Evolutionary conservation across 2,113 vertebrate genomes (phyloP).

Genomic region (Phalacrocorax carbo): DNA sequence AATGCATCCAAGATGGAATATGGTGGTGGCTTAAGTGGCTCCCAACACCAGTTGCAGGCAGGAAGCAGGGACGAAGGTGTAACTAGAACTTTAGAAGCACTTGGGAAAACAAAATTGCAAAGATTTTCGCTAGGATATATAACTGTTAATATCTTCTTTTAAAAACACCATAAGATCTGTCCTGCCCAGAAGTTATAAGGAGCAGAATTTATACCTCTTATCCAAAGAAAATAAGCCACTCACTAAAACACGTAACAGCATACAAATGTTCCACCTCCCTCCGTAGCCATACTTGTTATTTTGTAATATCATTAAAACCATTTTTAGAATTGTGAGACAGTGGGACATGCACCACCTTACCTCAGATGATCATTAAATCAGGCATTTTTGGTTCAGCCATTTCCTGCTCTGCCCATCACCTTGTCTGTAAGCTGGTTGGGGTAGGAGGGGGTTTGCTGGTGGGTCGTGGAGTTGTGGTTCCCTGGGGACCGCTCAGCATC

Average conservation of each 20-base stretch:
- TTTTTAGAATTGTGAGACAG: background rate
- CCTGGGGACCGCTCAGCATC: background rate
- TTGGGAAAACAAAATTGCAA: background rate
- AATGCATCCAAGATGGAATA: background rate
- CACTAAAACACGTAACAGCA: background rate
- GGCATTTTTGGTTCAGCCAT: background rate
- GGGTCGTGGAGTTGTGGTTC: background rate
- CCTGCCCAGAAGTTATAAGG: background rate
- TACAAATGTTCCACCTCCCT: background rate
- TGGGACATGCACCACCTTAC: background rate
- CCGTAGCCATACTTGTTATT: accelerated
- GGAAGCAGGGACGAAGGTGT: background rate
- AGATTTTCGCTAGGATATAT: background rate
- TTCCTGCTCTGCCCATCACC: background rate
- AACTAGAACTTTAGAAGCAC: background rate
- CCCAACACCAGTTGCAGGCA: background rate
- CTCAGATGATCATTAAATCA: background rate
- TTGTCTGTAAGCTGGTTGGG: background rate
- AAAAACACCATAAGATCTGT: background rate
- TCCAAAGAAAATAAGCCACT: background rate
- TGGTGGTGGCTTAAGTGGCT: background rate
- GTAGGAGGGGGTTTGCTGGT: background rate
- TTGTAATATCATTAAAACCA: background rate
- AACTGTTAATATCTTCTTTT: background rate
- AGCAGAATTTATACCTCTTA: background rate